Evolutionary conservation across 2,113 vertebrate species (phyloP), one percentile per base, ranked within the genome.

Genomic region (Pachycephala philippinensis): DNA sequence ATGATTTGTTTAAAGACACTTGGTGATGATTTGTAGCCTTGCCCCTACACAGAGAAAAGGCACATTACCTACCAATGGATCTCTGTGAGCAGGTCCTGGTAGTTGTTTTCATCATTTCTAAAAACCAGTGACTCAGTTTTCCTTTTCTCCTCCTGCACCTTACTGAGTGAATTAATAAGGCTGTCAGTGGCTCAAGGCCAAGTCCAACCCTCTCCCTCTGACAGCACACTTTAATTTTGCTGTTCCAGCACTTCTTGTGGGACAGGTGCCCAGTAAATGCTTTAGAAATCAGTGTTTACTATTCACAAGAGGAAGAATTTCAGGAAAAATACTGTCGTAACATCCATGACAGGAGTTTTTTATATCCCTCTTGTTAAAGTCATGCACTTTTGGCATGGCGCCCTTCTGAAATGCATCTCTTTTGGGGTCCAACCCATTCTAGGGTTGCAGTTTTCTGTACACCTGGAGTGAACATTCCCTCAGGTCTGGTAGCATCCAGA

Each of bases 201-300:
- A 90, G 80, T 22, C 89, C 84, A 76, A 50, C 86, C 92, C 79
- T 84, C 56, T 65, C 57, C 12, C 66, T 79, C 70, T 92, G 86
- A 96, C 84, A 97, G 61, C 87, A 94, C 2, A 13, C 60, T 90
- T 85, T 44, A 50, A 86, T 92, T 97, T 63, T 95, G 93, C 94
- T 87, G 93, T 75, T 81, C 68, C 49, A 88, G 94, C 94, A 95
- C 44, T 89, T 95, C 93, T 95, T 59, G 83, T 5, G 33, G 93
- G 86, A 95, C 86, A 96, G 94, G 90, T 89, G 90, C 85, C 96
- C 92, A 89, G 56, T 33, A 70, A 93, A 42, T 90, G 76, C 94
- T 95, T 80, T 78, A 74, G 77, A 93, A 95, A 88, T 42, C 89
- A 74, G 20, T 77, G 65, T 90, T 95, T 90, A 86, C 86, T 86